Percentiles rank a stretch among this genome's conserved stretches.
phyloP scores from a whole-genome alignment of 2,888 invertebrate species.

The Cryptocephalus primarius region DNA sequence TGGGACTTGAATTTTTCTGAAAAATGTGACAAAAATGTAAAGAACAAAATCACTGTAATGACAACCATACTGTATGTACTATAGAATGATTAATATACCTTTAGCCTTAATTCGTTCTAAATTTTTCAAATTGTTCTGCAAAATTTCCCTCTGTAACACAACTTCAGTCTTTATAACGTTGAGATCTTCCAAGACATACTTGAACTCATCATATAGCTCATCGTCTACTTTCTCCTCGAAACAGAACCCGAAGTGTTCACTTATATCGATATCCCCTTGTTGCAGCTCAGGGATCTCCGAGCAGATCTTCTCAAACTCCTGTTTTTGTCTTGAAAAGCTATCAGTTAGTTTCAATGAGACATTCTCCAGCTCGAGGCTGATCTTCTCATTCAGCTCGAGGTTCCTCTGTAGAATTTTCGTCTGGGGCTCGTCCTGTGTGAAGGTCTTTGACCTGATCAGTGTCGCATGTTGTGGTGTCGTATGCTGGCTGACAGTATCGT shows the following conservation, averaged over 20 bases:
- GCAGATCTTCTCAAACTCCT: slow-evolving; percentile 56
- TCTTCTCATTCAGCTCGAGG: slow-evolving; percentile 37
- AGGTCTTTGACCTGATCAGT: slow-evolving; percentile 44
- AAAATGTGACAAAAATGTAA: too few relatives aligned
- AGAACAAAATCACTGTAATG: too few relatives aligned
- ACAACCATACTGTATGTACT: too few relatives aligned
- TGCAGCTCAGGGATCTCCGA: slow-evolving; percentile 57
- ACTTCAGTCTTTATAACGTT: slow-evolving; percentile 45
- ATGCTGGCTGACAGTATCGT: slow-evolving; percentile 41
- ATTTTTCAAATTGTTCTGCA: slow-evolving; percentile 39
- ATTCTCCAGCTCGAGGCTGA: slow-evolving; percentile 63
- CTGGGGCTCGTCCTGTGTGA: slow-evolving; percentile 55
- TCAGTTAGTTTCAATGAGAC: slow-evolving; percentile 61
- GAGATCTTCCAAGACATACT: slow-evolving; percentile 52
- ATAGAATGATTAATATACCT: too few relatives aligned
- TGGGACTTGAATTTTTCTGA: too few relatives aligned
- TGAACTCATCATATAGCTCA: slow-evolving; percentile 52
- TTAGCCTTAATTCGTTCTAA: background rate
- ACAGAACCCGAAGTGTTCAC: slow-evolving; percentile 52
- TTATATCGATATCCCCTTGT: slow-evolving; percentile 44
- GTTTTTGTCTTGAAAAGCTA: slow-evolving; percentile 57
- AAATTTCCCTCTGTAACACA: slow-evolving; percentile 40
- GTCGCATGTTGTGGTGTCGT: slow-evolving; percentile 26
- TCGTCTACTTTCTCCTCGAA: slow-evolving; percentile 50
- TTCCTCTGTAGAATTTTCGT: slow-evolving; percentile 42